These are phyloP conservation scores for Neodiprion lecontei DNA, from an alignment of 1,140 invertebrate genomes.

Conservation along the genomic window DNA sequence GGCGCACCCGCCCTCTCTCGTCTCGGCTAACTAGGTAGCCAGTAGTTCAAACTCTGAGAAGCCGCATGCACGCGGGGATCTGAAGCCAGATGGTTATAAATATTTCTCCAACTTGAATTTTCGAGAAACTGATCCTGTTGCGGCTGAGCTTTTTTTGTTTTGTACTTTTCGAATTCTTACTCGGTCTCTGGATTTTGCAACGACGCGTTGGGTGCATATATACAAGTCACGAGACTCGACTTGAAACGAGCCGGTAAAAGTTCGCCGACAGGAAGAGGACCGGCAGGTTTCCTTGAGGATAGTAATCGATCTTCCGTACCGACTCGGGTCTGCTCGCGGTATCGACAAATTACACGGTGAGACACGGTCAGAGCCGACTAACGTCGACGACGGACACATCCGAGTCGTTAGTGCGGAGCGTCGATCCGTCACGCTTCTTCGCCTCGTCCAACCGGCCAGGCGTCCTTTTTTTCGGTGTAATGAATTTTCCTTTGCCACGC, in stretches of 20 bases:
- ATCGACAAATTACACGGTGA: constrained; percentile 7
- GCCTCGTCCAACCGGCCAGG: background rate
- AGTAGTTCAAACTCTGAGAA: no score
- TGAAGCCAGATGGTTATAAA: no score
- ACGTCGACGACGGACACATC: constrained; percentile 13
- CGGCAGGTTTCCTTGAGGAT: background rate
- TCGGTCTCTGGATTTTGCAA: no score
- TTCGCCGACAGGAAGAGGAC: background rate
- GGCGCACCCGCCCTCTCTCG: constrained; percentile 40
- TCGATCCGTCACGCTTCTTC: background rate
- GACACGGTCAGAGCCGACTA: background rate
- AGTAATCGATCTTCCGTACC: background rate
- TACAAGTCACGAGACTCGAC: no score
- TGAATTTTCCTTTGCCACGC: background rate
- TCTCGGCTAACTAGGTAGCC: constrained; percentile 18
- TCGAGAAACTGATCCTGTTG: no score
- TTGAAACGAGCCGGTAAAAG: no score
- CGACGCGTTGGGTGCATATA: no score
- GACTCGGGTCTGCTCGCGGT: background rate
- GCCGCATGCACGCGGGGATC: no score
- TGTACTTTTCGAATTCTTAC: no score
- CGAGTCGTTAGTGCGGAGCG: constrained; percentile 6
- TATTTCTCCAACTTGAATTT: no score
- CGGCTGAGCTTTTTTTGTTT: no score
- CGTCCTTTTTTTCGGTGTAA: background rate